Evolutionary conservation across 2,888 invertebrate species (phyloP), one percentile per base, ranked within the genome.

Genomic region (Diaphora mendica): DNA sequence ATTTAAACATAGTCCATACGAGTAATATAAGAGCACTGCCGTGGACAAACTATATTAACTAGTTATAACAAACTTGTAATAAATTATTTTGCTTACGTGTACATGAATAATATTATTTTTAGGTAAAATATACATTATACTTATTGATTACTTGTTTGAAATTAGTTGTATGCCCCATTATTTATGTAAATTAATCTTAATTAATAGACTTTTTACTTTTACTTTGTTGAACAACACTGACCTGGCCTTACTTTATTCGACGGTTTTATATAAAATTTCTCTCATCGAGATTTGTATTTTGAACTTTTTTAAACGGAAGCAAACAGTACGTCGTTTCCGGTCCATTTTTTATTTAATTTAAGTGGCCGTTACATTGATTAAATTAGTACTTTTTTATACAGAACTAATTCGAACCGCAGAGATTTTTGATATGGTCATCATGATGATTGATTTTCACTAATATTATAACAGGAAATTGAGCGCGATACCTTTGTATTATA

Each of bases 261-360:
- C 73, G 78, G 80, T 88, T 86, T 88, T 88, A 83, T 82, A 86
- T 86, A 66, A 84, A 85, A 80, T 78, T 84, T 81, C 75, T 82
- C 78, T 83, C 75, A 76, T 74, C 72, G 81, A 86, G 84, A 86
- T 87, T 87, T 85, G 81, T 86, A 88, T 83, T 88, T 82, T 81
- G 77, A 81, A 68, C 85, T 87, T 89, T 84, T 91, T 91, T 87
- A 82, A 81, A 76, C 91, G 93, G 93, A 93, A 92, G 89, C 90
- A 91, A 92, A 92, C 89, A 90, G 86, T 87, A 84, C 74, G 73
- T 78, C 78, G 83, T 87, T 90, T 92, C 92, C 91, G 88, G 86
- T 67, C 73, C 75, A 73, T 78, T 89, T 89, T 88, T 89, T 88
- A 84, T 84, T 82, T 74, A 51, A 77, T 83, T 84, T 82, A 81